Evolutionary conservation across 2,888 invertebrate genomes (phyloP).

Genomic region (Apeira syringaria): DNA sequence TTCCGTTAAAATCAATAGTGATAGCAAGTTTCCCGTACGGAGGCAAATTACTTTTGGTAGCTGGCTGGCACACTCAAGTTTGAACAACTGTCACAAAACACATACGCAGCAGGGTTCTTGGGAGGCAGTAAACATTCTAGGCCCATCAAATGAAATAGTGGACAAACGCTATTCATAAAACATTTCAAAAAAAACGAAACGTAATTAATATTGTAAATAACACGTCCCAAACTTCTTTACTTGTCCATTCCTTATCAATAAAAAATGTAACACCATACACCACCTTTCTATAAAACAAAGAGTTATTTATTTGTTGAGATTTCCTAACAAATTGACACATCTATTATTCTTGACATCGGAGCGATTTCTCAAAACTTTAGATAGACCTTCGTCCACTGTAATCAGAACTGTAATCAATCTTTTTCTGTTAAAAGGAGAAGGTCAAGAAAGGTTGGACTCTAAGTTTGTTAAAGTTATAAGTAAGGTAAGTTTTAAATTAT

Average conservation of each 20-base stretch:
- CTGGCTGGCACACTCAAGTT: no score
- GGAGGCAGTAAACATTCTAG: no score
- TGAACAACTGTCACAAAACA: no score
- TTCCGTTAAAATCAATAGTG: no score
- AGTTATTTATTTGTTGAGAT: conserved; percentile 15
- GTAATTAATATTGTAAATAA: no score
- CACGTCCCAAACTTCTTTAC: no score
- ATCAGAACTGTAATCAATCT: conserved; percentile 14
- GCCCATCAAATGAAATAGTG: no score
- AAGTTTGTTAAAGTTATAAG: background rate
- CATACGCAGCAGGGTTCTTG: no score
- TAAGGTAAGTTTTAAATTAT: conserved; percentile 15
- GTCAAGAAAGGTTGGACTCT: conserved; percentile 10
- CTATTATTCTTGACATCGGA: conserved; percentile 26
- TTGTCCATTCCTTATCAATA: background rate
- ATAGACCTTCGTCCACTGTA: conserved; percentile 17
- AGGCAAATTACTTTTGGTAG: no score
- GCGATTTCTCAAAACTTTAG: conserved; percentile 22
- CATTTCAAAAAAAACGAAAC: no score
- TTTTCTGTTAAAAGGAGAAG: background rate
- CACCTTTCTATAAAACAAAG: conserved; percentile 1
- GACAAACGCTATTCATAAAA: no score
- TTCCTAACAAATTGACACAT: conserved; percentile 25
- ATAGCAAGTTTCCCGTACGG: no score
- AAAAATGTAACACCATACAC: background rate